phyloP scores from a whole-genome alignment of 2,888 invertebrate genomes.

The Coenonympha glycerion region DNA sequence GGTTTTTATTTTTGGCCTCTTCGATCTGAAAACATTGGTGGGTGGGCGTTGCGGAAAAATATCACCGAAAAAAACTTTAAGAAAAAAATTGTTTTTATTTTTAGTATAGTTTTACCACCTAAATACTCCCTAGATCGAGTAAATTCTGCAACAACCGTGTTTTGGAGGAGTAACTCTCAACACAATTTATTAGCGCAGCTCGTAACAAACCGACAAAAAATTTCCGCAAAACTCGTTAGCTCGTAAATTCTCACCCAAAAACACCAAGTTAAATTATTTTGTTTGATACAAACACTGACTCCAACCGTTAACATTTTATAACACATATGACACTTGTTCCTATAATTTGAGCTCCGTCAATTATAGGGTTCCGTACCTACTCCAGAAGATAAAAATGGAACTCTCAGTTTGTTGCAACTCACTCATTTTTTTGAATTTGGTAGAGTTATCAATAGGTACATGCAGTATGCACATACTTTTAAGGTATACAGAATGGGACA shows the following conservation, averaged over 20 bases:
- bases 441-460: too few relatives aligned
- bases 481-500: not conserved
- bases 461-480: too few relatives aligned
- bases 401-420: too few relatives aligned
- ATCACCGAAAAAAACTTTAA: too few relatives aligned
- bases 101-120: not conserved
- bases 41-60: too few relatives aligned
- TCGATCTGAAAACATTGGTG: too few relatives aligned
- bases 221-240: constrained; percentile 8
- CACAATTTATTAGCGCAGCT: constrained; percentile 6
- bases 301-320: not conserved
- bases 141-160: not conserved
- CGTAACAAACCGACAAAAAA: constrained; percentile 8
- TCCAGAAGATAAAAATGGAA: too few relatives aligned
- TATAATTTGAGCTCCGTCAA: too few relatives aligned
- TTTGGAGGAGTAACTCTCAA: not conserved
- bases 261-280: constrained; percentile 5
- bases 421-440: too few relatives aligned
- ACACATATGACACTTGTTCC: too few relatives aligned
- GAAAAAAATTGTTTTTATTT: not conserved
- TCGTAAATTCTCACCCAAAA: constrained; percentile 8
- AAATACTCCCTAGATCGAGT: not conserved
- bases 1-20: too few relatives aligned
- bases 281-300: constrained; percentile 9
- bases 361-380: too few relatives aligned